phyloP scores from a whole-genome alignment of 2,113 vertebrate genomes.

The Suncus etruscus region DNA sequence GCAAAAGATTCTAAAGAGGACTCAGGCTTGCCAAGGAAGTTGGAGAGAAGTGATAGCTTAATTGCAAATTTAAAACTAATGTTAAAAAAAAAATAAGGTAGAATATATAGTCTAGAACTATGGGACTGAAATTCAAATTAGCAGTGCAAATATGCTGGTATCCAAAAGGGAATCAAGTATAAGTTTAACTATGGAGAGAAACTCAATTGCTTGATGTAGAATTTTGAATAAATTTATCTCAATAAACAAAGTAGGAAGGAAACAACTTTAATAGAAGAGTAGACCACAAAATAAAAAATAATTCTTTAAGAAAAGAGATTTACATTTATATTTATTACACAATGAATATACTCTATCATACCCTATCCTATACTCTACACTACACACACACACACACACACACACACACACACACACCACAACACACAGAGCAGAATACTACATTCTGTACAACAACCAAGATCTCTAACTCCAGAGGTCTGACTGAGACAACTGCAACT shows the following conservation, averaged over 20 bases:
- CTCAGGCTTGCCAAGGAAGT: background rate
- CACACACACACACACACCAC: no score
- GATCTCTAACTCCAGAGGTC: no score
- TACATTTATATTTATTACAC: no score
- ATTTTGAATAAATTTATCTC: background rate
- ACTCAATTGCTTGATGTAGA: background rate
- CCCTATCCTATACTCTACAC: no score
- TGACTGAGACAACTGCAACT: no score
- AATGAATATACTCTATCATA: no score
- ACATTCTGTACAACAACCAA: no score
- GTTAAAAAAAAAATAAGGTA: constrained; percentile 20
- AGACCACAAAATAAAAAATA: no score
- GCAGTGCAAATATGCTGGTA: background rate
- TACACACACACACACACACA: no score
- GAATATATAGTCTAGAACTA: background rate
- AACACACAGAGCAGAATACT: no score
- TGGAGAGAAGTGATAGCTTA: background rate
- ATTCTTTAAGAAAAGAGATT: no score
- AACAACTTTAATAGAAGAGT: background rate
- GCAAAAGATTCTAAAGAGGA: background rate
- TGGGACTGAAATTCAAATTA: background rate
- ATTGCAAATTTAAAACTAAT: constrained; percentile 7
- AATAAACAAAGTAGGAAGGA: background rate
- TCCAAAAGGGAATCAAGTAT: background rate
- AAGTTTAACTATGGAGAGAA: background rate